Evolutionary conservation across 2,888 invertebrate genomes (phyloP).

Genomic region (Malthinus seriepunctatus): DNA sequence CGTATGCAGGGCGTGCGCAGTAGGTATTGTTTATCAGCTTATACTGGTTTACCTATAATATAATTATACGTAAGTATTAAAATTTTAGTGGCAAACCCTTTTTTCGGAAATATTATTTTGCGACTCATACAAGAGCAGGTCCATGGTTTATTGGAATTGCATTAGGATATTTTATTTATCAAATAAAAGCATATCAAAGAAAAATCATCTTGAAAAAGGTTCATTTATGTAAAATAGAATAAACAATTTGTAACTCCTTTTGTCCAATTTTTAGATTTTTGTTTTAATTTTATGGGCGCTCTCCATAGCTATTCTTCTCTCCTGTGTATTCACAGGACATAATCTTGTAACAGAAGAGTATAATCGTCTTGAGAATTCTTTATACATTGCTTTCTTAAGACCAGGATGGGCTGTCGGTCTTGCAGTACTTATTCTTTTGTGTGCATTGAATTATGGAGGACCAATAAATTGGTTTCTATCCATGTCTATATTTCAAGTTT

Average conservation of each 20-base stretch:
- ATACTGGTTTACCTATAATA: too few species aligned
- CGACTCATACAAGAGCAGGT: slow-evolving; percentile 41
- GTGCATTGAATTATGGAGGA: slow-evolving; percentile 56
- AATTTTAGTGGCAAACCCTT: background rate
- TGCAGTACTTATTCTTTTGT: slow-evolving; percentile 57
- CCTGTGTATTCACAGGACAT: slow-evolving; percentile 1
- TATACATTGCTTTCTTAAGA: slow-evolving; percentile 50
- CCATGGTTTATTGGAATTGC: slow-evolving; percentile 45
- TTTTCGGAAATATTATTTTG: slow-evolving; percentile 37
- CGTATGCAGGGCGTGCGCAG: too few species aligned
- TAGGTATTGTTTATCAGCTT: too few species aligned
- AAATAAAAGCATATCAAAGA: slow-evolving; percentile 20
- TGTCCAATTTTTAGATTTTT: background rate
- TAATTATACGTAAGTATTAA: too few species aligned
- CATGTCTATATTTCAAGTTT: slow-evolving; percentile 3
- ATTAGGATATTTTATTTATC: slow-evolving; percentile 39
- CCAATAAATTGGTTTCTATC: slow-evolving; percentile 19
- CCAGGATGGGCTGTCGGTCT: slow-evolving; percentile 55
- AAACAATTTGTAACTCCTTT: too few species aligned
- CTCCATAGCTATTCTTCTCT: background rate
- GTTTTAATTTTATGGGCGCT: background rate
- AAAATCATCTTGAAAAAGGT: slow-evolving; percentile 1
- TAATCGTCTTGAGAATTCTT: slow-evolving; percentile 36
- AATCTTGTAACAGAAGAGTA: background rate
- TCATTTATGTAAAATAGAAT: too few species aligned